phyloP scores from a whole-genome alignment of 1,140 invertebrate species.

The Lycorma delicatula region DNA sequence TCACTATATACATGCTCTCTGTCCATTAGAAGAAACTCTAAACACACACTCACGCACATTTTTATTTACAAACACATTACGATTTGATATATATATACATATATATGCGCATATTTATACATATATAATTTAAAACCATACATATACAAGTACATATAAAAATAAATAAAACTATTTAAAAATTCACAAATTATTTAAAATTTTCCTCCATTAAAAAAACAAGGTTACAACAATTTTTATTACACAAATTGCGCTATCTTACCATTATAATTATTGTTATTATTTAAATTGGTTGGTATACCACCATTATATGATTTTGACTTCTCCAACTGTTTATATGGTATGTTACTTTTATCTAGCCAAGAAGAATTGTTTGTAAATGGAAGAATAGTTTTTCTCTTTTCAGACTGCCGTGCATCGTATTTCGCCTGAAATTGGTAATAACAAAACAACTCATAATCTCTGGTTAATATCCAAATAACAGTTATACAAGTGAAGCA shows the following conservation, averaged over 20 bases:
- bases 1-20: too few relatives aligned
- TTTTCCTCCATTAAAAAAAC: too few relatives aligned
- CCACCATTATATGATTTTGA: neutral
- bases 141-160: too few relatives aligned
- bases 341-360: neutral
- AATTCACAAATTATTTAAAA: too few relatives aligned
- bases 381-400: constrained; percentile 45
- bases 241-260: constrained; percentile 10
- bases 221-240: neutral
- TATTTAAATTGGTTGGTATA: neutral
- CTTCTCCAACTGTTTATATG: neutral
- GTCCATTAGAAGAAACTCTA: too few relatives aligned
- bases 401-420: constrained; percentile 50
- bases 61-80: too few relatives aligned
- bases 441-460: neutral
- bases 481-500: neutral
- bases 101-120: too few relatives aligned
- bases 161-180: too few relatives aligned
- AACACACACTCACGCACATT: too few relatives aligned
- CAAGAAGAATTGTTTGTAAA: neutral
- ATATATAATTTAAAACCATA: too few relatives aligned
- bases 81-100: too few relatives aligned
- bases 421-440: constrained; percentile 58
- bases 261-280: neutral
- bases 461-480: neutral